phyloP scores from a whole-genome alignment of 2,888 invertebrate genomes.

The Euclidia mi region DNA sequence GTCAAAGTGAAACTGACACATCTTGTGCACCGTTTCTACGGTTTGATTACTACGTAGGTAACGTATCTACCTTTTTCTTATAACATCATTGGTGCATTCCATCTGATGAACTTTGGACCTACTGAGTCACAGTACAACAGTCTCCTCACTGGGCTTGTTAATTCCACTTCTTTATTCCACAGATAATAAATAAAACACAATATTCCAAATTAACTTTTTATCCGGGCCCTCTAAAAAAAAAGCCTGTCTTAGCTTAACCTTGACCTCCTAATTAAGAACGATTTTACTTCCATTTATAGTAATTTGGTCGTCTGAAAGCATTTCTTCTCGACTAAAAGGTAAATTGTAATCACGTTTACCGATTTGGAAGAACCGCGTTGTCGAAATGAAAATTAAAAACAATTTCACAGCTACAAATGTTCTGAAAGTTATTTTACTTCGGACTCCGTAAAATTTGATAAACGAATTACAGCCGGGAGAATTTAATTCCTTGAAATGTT shows the following conservation, averaged over 20 bases:
- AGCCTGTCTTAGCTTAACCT: constrained; percentile 27
- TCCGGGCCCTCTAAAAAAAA: not conserved
- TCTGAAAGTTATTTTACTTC: not conserved
- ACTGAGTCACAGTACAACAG: no score
- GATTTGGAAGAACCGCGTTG: constrained; percentile 19
- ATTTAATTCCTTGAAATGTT: no score
- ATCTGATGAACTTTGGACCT: no score
- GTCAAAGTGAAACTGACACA: no score
- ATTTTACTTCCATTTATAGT: constrained; percentile 61
- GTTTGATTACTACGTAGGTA: no score
- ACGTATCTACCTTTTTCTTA: no score
- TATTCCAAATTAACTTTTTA: not conserved
- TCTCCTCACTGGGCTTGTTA: no score
- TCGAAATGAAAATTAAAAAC: constrained; percentile 18
- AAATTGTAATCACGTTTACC: constrained; percentile 17
- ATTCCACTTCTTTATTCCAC: no score
- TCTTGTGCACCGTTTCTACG: no score
- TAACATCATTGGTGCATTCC: no score
- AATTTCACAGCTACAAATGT: not conserved
- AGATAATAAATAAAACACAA: no score
- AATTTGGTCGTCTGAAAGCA: constrained; percentile 52
- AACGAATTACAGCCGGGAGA: no score
- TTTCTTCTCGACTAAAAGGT: constrained; percentile 50
- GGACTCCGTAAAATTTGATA: not conserved
- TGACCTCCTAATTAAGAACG: constrained; percentile 51